Evolutionary conservation across 2,797 vertebrate species (phyloP), one percentile per base, ranked within the genome.

Genomic region (Coracias cyanogaster): DNA sequence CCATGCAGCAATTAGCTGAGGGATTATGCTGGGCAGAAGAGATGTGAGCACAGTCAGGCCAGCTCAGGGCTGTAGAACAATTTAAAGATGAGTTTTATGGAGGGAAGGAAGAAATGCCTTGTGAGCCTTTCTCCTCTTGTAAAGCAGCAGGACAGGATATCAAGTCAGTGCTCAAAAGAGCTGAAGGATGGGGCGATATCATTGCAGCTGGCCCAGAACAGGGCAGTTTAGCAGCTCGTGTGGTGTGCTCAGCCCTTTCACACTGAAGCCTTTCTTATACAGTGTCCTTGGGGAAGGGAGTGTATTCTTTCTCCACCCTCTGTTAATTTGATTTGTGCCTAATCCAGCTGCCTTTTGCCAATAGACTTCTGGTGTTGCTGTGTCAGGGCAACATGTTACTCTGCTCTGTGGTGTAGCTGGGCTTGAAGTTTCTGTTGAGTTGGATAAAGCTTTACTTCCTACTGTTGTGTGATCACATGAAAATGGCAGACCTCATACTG

Each of bases 381-480:
- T 54, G 70, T 62, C 35, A 84, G 74, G 61, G 35, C 24, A 73
- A 43, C 3, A 0, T 14, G 69, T 29, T 86, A 29, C 26, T 41
- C 25, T 28, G 0, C 55, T 25, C 61, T 48, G 19, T 0, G 1
- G 4, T 24, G 37, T 33, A 81, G 61, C 25, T 45, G 74, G 65
- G 41, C 60, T 70, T 48, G 51, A 25, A 5, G 52, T 77, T 43
- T 46, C 61, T 67, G 37, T 52, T 51, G 29, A 4, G 74, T 19
- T 54, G 43, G 31, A 33, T 72, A 69, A 82, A 84, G 14, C 45
- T 61, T 45, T 13, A 4, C n/a, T 77, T 51, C 21, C 5, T 25
- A 1, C 15, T 20, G 7, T 15, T 1, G 0, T 69, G 8, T 18
- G 31, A 37, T 66, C 25, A 10, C 61, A 24, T 19, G 15, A 33